Percentiles rank a stretch among this genome's conserved stretches.
These are phyloP conservation scores for Cantharis rustica DNA, from an alignment of 2,888 invertebrate species.

Conservation along the genomic window DNA sequence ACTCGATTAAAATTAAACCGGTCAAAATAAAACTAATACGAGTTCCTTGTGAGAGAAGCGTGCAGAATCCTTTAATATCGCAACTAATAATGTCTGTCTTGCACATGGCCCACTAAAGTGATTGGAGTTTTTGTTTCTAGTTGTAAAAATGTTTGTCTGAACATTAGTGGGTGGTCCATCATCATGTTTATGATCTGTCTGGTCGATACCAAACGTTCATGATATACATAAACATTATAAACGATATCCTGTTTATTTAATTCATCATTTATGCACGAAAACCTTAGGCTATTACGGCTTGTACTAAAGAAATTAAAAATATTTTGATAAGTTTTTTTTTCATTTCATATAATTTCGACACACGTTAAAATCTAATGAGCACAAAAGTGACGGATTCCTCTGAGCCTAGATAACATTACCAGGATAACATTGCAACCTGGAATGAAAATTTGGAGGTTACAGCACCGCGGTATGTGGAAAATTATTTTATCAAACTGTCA, in stretches of 20 bases:
- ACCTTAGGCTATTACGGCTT: not conserved
- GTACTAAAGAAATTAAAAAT: not conserved
- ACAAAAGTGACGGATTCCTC: not conserved
- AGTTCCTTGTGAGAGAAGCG: slow-evolving; percentile 6
- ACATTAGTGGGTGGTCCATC: slow-evolving; percentile 42
- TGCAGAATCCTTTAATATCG: slow-evolving; percentile 29
- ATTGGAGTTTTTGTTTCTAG: slow-evolving; percentile 43
- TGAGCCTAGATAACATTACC: too few relatives aligned
- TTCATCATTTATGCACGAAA: slow-evolving; percentile 5
- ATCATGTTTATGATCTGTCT: slow-evolving; percentile 41
- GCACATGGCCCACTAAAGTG: slow-evolving; percentile 46
- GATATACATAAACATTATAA: slow-evolving; percentile 14
- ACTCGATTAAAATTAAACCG: slow-evolving; percentile 27
- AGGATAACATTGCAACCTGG: too few relatives aligned
- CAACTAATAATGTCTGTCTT: slow-evolving; percentile 32
- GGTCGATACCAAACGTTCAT: slow-evolving; percentile 28
- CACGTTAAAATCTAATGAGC: not conserved
- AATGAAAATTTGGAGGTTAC: too few relatives aligned
- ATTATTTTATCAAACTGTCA: not conserved
- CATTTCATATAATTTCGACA: not conserved
- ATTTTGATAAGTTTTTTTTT: not conserved
- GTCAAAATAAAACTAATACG: slow-evolving; percentile 21
- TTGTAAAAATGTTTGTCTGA: slow-evolving; percentile 42
- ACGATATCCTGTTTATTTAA: slow-evolving; percentile 29
- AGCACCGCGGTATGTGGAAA: not conserved